Evolutionary conservation across 2,888 invertebrate genomes (phyloP), one percentile per base, ranked within the genome.

Genomic region (Drosophila meridionalis): DNA sequence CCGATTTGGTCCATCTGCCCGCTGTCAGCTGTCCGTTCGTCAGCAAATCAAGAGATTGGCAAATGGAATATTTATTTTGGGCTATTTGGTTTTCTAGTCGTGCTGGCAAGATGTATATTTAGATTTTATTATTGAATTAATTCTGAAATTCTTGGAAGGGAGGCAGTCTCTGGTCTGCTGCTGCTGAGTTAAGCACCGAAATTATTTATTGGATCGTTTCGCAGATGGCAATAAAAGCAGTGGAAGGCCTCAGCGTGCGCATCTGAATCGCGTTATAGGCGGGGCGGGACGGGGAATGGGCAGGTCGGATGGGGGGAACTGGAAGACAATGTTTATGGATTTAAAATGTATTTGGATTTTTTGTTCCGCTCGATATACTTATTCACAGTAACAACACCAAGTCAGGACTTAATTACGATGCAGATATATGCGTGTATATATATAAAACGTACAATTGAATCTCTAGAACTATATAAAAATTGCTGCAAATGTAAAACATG

Each of bases 381-480:
- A 79, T 79, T 77, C 80, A 73, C 77, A 79, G 57, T 70, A 81
- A 80, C 68, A 79, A 70, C 56, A 59, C 64, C 63, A 55, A 38
- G 20, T 30, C 32, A 56, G 30, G 2, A 56, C 53, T 55, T 52
- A 47, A 8, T 30, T 32, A 36, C 53, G 8, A 48, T 48, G 30
- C 8, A 50, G 8, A 4, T 28, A 53, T 36, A 52, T 20, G 36
- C 20, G 20, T 20, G 28, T 36, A 8, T 53, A 36, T 52, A n/a
- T 52, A 36, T 14, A 34, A 52, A 36, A 52, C 26, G 2, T 12
- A 26, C 20, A 36, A 7, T 36, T 26, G 8, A 55, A 66, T n/a
- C 59, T 53, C 50, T 58, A 73, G 64, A 73, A 50, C 30, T 50
- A 32, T 52, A 32, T 32, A 34, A 47, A 55, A 34, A 32, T 40